A percentile compares a stretch with the other conserved stretches of the same genome.
These are phyloP conservation scores for Diorhabda sublineata DNA, from an alignment of 1,140 invertebrate genomes.

Conservation along the genomic window DNA sequence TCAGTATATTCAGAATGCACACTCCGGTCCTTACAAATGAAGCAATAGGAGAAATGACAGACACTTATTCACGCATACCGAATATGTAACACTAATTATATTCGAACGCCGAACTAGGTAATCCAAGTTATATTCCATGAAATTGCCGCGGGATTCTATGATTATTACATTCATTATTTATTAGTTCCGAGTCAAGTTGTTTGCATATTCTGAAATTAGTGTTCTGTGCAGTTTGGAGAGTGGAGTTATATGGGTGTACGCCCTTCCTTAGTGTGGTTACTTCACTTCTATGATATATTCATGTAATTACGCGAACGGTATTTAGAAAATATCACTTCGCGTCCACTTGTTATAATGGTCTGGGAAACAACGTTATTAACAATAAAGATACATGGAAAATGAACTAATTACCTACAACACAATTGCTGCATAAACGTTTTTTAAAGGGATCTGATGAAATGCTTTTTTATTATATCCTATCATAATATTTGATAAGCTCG, in stretches of 20 bases:
- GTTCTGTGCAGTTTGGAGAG: constrained; percentile 1
- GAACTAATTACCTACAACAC: too few species aligned
- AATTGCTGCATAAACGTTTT: too few species aligned
- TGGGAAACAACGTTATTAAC: too few species aligned
- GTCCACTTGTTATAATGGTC: too few species aligned
- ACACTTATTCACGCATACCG: constrained; percentile 28
- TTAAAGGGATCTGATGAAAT: too few species aligned
- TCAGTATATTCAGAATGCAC: too few species aligned
- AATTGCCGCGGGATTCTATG: constrained; percentile 27
- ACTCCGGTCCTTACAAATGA: not conserved
- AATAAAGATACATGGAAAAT: too few species aligned
- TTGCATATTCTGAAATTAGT: constrained; percentile 21
- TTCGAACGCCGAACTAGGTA: constrained; percentile 22
- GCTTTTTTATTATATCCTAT: too few species aligned
- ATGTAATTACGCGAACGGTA: not conserved
- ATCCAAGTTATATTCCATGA: constrained; percentile 27
- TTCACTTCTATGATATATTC: constrained; percentile 1
- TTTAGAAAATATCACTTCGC: not conserved
- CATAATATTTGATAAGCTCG: too few species aligned
- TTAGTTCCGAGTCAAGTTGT: constrained; percentile 15
- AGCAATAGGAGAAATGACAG: constrained; percentile 22
- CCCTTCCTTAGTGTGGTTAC: not conserved
- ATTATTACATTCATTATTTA: constrained; percentile 31
- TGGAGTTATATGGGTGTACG: not conserved
- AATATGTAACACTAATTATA: constrained; percentile 29